Percentiles rank a stretch among this genome's conserved stretches.
Evolutionary conservation across 2,888 invertebrate species (phyloP).

Genomic region (Pheosia tremula): DNA sequence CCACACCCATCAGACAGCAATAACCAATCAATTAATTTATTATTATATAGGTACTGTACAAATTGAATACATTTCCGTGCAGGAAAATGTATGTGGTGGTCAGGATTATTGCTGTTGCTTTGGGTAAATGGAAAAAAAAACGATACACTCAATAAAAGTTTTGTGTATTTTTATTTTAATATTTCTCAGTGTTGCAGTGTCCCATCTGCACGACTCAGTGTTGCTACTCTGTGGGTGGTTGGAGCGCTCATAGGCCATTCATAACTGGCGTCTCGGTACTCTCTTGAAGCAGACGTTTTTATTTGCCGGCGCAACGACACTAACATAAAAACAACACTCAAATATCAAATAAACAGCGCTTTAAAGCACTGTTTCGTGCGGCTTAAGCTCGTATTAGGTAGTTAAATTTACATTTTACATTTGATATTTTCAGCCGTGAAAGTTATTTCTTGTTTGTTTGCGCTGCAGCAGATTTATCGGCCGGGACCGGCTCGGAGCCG

Average conservation of each 20-base stretch:
- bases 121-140: too few species aligned
- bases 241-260: constrained; percentile 75
- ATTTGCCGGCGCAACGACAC: constrained; percentile 70
- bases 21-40: too few species aligned
- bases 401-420: constrained; percentile 83
- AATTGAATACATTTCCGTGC: too few species aligned
- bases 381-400: constrained; percentile 78
- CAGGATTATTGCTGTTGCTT: too few species aligned
- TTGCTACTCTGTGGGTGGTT: constrained; percentile 49
- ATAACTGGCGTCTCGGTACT: constrained; percentile 63
- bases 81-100: too few species aligned
- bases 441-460: constrained; percentile 70
- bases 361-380: constrained; percentile 69
- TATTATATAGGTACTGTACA: too few species aligned
- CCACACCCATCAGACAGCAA: too few species aligned
- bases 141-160: neutral
- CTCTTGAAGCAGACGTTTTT: constrained; percentile 76
- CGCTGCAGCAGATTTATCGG: constrained; percentile 68
- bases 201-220: constrained; percentile 41
- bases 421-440: constrained; percentile 81
- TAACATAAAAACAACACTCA: constrained; percentile 80
- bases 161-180: neutral
- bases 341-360: constrained; percentile 76
- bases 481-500: constrained; percentile 50
- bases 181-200: constrained; percentile 9